Conservation (phyloP, 2,797 vertebrate genomes). For the Argyrosomus regius region DNA sequence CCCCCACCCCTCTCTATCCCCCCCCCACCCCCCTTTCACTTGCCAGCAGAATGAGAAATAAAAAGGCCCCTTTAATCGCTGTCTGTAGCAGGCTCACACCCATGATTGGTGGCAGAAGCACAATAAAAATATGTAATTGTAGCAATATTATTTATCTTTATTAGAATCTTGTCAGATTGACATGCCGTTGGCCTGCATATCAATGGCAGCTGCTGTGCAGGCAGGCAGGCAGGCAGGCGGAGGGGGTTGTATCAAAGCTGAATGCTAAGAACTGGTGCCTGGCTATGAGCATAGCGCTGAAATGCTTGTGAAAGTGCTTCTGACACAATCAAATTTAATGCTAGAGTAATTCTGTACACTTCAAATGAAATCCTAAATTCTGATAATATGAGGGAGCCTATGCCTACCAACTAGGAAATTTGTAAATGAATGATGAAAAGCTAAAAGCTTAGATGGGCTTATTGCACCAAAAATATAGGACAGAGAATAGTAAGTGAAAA, state of each 20-base stretch:
- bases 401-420: constrained; percentile 29
- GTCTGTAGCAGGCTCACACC: constrained; percentile 65
- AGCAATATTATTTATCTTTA: constrained; percentile 88
- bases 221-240: neutral
- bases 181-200: constrained; percentile 79
- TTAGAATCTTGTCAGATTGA: constrained; percentile 87
- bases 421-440: constrained; percentile 33
- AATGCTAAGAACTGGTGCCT: constrained; percentile 46
- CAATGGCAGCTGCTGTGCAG: constrained; percentile 71
- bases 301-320: constrained; percentile 33
- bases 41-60: constrained; percentile 71
- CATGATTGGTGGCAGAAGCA: constrained; percentile 78
- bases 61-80: constrained; percentile 78
- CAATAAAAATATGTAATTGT: constrained; percentile 83
- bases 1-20: constrained; percentile 24
- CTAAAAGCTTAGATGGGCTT: constrained; percentile 12
- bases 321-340: constrained; percentile 56
- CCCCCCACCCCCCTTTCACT: constrained; percentile 33
- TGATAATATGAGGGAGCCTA: constrained; percentile 12
- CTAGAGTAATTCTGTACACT: constrained; percentile 42
- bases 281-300: constrained; percentile 21
- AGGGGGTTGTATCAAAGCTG: constrained; percentile 28
- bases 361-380: constrained; percentile 39
- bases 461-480: neutral
- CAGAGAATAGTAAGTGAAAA: constrained; percentile 7